A percentile compares a stretch with the other conserved stretches of the same genome.
Conservation (phyloP, 1,140 invertebrate genomes). For the Platorchestia sp. region DNA sequence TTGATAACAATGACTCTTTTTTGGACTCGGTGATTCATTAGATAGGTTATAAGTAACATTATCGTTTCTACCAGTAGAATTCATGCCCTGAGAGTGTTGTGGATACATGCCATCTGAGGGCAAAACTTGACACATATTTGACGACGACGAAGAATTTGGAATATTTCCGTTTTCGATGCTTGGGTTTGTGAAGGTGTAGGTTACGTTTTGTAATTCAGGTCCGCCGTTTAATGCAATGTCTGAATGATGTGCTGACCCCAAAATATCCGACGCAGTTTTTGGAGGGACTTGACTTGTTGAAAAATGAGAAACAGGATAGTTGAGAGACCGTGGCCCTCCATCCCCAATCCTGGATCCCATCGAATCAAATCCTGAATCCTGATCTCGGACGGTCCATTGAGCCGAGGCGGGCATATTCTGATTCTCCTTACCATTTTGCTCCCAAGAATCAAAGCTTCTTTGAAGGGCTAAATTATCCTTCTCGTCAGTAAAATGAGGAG, state of each 20-base stretch:
- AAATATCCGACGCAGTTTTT: not conserved
- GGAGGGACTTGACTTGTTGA: not conserved
- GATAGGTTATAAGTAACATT: not conserved
- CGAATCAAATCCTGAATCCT: slow-evolving; percentile 65
- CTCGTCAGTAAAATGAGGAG: not conserved
- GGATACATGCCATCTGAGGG: slow-evolving; percentile 25
- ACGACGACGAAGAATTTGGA: not conserved
- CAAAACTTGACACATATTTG: slow-evolving; percentile 4
- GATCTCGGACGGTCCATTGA: slow-evolving; percentile 61
- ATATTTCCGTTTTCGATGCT: not conserved
- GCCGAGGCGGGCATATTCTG: not conserved
- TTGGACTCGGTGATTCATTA: not conserved
- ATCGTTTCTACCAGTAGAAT: not conserved
- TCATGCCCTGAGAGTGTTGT: not conserved
- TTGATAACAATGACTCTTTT: not conserved
- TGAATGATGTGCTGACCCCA: not conserved
- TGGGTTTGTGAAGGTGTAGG: not conserved
- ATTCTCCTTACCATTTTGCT: not conserved
- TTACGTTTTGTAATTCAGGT: not conserved
- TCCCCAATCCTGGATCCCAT: slow-evolving; percentile 52
- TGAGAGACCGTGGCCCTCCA: slow-evolving; percentile 55
- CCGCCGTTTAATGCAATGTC: not conserved
- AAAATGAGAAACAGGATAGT: slow-evolving; percentile 4
- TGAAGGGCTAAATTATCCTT: not conserved
- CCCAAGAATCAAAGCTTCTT: not conserved